Evolutionary conservation across 64 coral and sea anemone species (phyloP).

Genomic region (Stichodactyla mertensii): DNA sequence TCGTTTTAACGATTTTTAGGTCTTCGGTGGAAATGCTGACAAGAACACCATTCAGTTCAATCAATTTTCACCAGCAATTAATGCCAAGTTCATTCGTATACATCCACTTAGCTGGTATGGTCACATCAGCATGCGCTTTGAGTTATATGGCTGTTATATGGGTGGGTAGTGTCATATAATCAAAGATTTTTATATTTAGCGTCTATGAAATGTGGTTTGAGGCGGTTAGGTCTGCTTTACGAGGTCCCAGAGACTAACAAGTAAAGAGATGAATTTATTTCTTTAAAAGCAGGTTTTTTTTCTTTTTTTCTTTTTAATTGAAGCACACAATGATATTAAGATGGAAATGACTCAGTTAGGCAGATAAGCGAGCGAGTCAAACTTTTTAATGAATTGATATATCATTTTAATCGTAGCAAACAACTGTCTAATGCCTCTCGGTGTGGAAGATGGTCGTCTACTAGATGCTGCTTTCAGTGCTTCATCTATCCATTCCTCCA

Average conservation of each 20-base stretch:
- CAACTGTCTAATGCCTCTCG: slow-evolving; percentile 3
- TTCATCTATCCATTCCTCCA: background rate
- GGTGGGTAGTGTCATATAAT: background rate
- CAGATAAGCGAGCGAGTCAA: too few relatives aligned
- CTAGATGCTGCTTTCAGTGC: background rate
- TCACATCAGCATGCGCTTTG: background rate
- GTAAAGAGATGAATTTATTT: too few relatives aligned
- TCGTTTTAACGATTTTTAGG: background rate
- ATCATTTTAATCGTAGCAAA: background rate
- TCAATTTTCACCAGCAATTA: background rate
- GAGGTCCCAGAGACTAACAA: too few relatives aligned
- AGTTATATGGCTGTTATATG: slow-evolving; percentile 10
- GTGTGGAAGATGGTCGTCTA: background rate
- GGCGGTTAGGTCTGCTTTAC: too few relatives aligned
- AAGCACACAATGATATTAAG: too few relatives aligned
- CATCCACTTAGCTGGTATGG: background rate
- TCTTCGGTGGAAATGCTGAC: slow-evolving; percentile 2
- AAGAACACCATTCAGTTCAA: background rate
- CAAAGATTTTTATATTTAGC: too few relatives aligned
- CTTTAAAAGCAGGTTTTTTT: too few relatives aligned
- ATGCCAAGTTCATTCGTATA: slow-evolving; percentile 3
- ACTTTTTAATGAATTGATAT: too few relatives aligned
- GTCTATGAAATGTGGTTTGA: too few relatives aligned
- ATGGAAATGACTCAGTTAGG: too few relatives aligned
- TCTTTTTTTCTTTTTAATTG: too few relatives aligned